These are phyloP conservation scores for Acholoe squamosa DNA, from an alignment of 2,888 invertebrate species.

Conservation along the genomic window DNA sequence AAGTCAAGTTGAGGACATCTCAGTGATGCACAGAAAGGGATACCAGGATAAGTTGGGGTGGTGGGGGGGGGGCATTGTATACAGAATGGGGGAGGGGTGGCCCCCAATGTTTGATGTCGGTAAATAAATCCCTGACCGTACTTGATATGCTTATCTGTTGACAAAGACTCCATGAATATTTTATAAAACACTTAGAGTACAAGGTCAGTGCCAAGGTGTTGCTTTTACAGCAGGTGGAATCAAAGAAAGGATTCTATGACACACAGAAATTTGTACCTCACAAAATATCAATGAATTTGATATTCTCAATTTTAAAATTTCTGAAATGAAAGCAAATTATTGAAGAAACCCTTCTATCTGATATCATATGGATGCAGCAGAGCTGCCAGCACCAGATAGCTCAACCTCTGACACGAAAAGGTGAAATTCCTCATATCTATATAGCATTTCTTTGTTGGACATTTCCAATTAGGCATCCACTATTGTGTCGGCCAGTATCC, in stretches of 20 bases:
- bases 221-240: neutral
- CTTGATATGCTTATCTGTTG: conserved; percentile 27
- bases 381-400: too few relatives aligned
- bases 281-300: too few relatives aligned
- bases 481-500: neutral
- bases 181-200: neutral
- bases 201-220: neutral
- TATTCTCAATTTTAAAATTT: too few relatives aligned
- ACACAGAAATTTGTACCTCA: too few relatives aligned
- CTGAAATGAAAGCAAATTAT: too few relatives aligned
- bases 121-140: neutral
- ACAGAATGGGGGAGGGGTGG: neutral
- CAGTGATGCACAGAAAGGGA: neutral
- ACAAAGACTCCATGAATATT: conserved; percentile 21
- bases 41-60: neutral
- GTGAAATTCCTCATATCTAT: neutral
- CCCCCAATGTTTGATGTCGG: neutral
- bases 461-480: neutral
- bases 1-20: neutral
- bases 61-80: too few relatives aligned
- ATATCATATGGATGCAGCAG: too few relatives aligned
- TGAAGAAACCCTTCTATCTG: too few relatives aligned
- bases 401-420: too few relatives aligned
- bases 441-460: neutral
- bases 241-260: too few relatives aligned